phyloP scores from a whole-genome alignment of 2,797 vertebrate species.

The Oophaga sylvatica region DNA sequence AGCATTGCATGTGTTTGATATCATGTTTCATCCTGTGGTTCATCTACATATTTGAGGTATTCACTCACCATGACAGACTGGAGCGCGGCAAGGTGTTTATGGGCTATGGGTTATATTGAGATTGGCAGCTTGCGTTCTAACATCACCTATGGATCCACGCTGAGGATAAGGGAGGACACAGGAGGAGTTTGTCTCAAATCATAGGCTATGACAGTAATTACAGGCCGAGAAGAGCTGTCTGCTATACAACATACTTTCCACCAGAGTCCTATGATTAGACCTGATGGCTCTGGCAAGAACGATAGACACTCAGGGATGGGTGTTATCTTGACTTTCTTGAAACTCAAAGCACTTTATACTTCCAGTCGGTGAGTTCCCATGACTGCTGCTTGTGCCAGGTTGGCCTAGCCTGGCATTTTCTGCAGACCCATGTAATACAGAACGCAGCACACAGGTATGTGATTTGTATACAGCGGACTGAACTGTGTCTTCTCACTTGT shows the following conservation, averaged over 20 bases:
- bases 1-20: slow-evolving; percentile 52
- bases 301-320: slow-evolving; percentile 11
- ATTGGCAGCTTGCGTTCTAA: slow-evolving; percentile 34
- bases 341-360: slow-evolving; percentile 13
- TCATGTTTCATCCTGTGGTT: slow-evolving; percentile 58
- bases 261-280: slow-evolving; percentile 32
- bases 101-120: slow-evolving; percentile 25
- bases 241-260: slow-evolving; percentile 26
- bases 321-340: slow-evolving; percentile 16
- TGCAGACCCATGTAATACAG: slow-evolving; percentile 47
- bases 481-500: slow-evolving; percentile 47
- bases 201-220: slow-evolving; percentile 58
- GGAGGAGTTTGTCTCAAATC: slow-evolving; percentile 38
- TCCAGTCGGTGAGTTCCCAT: slow-evolving; percentile 3
- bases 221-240: slow-evolving; percentile 44
- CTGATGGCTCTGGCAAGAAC: slow-evolving; percentile 11
- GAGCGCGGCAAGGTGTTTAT: slow-evolving; percentile 22
- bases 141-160: slow-evolving; percentile 41
- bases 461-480: slow-evolving; percentile 17
- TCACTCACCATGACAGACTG: slow-evolving; percentile 30
- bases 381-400: slow-evolving; percentile 31
- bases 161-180: slow-evolving; percentile 42
- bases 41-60: slow-evolving; percentile 55
- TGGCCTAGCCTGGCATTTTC: slow-evolving; percentile 1
- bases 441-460: slow-evolving; percentile 49